Conservation (phyloP, 2,888 invertebrate species). For the Drosophila birchii region DNA sequence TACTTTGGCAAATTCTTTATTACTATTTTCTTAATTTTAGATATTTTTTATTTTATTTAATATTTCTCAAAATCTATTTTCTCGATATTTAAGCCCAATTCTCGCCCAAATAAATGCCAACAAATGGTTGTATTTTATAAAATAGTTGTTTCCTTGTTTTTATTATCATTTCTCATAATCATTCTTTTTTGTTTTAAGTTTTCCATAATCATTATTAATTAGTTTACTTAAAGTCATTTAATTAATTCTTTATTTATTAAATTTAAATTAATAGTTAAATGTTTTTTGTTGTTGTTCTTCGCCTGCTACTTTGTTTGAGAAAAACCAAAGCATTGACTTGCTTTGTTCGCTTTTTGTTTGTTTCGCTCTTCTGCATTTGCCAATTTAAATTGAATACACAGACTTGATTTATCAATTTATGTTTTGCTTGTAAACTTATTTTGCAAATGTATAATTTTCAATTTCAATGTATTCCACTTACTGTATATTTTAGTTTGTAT, state of each 20-base stretch:
- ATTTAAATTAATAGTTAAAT: constrained; percentile 82
- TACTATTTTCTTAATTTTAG: not conserved
- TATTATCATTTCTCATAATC: constrained; percentile 76
- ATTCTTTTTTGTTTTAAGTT: constrained; percentile 59
- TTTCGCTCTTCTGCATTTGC: constrained; percentile 48
- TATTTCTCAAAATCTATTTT: not conserved
- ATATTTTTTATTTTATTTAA: not conserved
- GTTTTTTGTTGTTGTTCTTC: constrained; percentile 70
- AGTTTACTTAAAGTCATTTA: constrained; percentile 71
- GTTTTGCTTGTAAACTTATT: constrained; percentile 58
- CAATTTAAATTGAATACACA: constrained; percentile 65
- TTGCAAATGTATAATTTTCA: constrained; percentile 57
- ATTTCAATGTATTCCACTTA: constrained; percentile 57
- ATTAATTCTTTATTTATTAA: constrained; percentile 73
- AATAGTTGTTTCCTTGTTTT: constrained; percentile 78
- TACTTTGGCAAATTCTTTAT: too few species aligned
- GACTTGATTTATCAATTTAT: constrained; percentile 60
- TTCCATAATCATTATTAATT: constrained; percentile 59
- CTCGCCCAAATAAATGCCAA: not conserved
- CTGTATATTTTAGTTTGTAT: constrained; percentile 40
- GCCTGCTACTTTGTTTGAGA: constrained; percentile 48
- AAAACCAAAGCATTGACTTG: constrained; percentile 69
- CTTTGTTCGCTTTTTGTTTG: constrained; percentile 35
- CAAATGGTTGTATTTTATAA: constrained; percentile 74
- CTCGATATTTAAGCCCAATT: too few species aligned